Evolutionary conservation across 2,113 vertebrate genomes (phyloP), one percentile per base, ranked within the genome.

Genomic region (Acrocephalus kingi): DNA sequence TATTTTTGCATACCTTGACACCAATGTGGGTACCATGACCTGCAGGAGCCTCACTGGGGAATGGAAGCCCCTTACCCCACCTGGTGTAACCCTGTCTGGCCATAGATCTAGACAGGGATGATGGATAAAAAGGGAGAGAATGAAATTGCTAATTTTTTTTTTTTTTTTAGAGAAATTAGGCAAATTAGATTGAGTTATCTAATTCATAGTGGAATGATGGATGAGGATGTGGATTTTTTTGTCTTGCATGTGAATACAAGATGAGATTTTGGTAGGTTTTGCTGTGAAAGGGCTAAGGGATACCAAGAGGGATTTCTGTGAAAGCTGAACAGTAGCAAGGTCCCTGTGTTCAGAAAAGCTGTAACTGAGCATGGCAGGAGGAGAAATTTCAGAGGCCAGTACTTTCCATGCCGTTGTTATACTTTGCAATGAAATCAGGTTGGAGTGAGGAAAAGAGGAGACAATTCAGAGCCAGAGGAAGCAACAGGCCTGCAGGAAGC

Each of bases 151-250:
- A 46, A 9, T 76, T 92, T 90, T 84, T 81, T 86, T 76, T 92
- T 35, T 35, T 92, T 83, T 84, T 80, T 84, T 56, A 20, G 68
- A 61, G 52, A 94, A 93, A 94, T 95, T 87, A 91, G 68, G 69
- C 31, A 80, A 90, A 93, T 96, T 90, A 84, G 45, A 52, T 94
- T 68, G 85, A 67, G 48, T 88, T 94, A 90, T 88, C 55, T 93
- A 93, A 96, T 95, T 85, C 93, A 89, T 94, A 83, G 56, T 75
- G 43, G 68, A 80, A 91, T 94, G 90, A 96, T 90, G 56, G 64
- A 93, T 90, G 87, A 91, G n/a, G 51, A 89, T 35, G 55, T 88
- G 55, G 77, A 82, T 77, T 93, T 49, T 85, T 94, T 93, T 75
- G 75, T 93, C 55, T 63, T 71, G 75, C 48, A 21, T 20, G 35